A percentile compares a stretch with the other conserved stretches of the same genome.
phyloP scores from a whole-genome alignment of 1,140 invertebrate genomes.

The Temnothorax nylanderi region DNA sequence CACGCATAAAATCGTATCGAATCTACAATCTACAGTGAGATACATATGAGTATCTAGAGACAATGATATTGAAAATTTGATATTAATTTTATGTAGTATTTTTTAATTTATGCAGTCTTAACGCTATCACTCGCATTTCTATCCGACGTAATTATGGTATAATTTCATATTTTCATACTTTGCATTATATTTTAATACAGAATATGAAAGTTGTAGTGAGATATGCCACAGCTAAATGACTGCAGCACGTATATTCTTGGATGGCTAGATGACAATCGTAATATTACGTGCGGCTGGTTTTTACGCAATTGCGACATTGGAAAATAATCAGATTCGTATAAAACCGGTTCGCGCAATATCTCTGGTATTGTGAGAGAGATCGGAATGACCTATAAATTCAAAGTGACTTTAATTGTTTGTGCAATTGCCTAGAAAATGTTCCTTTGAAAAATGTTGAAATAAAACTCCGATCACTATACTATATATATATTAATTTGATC shows the following conservation, averaged over 20 bases:
- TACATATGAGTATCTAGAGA: background rate
- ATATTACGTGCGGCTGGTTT: conserved; percentile 44
- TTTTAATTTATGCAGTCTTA: background rate
- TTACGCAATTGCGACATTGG: conserved; percentile 59
- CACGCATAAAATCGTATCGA: background rate
- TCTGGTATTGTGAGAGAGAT: conserved; percentile 48
- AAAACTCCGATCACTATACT: background rate
- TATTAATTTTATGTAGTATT: conserved; percentile 9
- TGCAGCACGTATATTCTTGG: conserved; percentile 13
- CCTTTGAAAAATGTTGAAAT: conserved; percentile 20
- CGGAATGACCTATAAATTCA: conserved; percentile 56
- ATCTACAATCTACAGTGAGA: background rate
- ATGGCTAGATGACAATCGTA: conserved; percentile 53
- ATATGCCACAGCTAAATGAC: conserved; percentile 8
- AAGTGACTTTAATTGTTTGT: conserved; percentile 52
- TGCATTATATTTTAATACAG: conserved; percentile 19
- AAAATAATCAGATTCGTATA: conserved; percentile 61
- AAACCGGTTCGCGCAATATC: conserved; percentile 48
- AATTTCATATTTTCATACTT: conserved; percentile 1
- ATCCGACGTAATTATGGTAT: background rate
- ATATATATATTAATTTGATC: background rate
- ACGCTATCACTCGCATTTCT: background rate
- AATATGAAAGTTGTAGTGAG: conserved; percentile 21
- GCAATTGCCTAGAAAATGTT: conserved; percentile 24
- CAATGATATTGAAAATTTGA: conserved; percentile 1